Percentiles rank a stretch among this genome's conserved stretches.
phyloP scores from a whole-genome alignment of 2,113 vertebrate species.

The Engystomops pustulosus region DNA sequence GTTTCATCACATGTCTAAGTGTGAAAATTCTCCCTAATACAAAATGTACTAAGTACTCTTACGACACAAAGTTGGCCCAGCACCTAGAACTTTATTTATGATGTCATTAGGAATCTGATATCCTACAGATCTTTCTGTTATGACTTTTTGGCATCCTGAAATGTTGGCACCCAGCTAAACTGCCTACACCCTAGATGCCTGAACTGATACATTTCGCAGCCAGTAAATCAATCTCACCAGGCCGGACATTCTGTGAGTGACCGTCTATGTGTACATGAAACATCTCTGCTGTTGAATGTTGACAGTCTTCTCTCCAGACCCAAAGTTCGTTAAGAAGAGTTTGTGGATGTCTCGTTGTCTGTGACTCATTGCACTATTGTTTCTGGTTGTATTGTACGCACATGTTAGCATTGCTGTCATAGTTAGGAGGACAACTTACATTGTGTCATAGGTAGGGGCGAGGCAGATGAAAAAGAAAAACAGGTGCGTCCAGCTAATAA shows the following conservation, averaged over 20 bases:
- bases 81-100: slow-evolving; percentile 48
- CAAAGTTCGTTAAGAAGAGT: not conserved
- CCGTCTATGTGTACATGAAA: not conserved
- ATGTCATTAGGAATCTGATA: slow-evolving; percentile 52
- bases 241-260: not conserved
- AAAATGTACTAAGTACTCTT: slow-evolving; percentile 51
- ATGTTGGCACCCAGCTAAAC: slow-evolving; percentile 28
- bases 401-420: slow-evolving; percentile 34
- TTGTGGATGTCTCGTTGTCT: not conserved
- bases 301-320: not conserved
- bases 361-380: slow-evolving; percentile 34
- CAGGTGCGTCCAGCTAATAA: slow-evolving; percentile 42
- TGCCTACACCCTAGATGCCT: slow-evolving; percentile 40
- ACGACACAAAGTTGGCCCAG: slow-evolving; percentile 46
- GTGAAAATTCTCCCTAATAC: slow-evolving; percentile 2
- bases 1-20: slow-evolving; percentile 21
- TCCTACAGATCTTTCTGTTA: slow-evolving; percentile 42
- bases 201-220: slow-evolving; percentile 24
- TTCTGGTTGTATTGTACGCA: not conserved
- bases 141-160: slow-evolving; percentile 34
- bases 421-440: slow-evolving; percentile 30
- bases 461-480: slow-evolving; percentile 38
- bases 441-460: slow-evolving; percentile 17
- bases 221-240: slow-evolving; percentile 13
- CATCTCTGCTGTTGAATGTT: not conserved